A percentile compares a stretch with the other conserved stretches of the same genome.
Evolutionary conservation across 2,797 vertebrate genomes (phyloP).

Genomic region (Arrhamphus sclerolepis): DNA sequence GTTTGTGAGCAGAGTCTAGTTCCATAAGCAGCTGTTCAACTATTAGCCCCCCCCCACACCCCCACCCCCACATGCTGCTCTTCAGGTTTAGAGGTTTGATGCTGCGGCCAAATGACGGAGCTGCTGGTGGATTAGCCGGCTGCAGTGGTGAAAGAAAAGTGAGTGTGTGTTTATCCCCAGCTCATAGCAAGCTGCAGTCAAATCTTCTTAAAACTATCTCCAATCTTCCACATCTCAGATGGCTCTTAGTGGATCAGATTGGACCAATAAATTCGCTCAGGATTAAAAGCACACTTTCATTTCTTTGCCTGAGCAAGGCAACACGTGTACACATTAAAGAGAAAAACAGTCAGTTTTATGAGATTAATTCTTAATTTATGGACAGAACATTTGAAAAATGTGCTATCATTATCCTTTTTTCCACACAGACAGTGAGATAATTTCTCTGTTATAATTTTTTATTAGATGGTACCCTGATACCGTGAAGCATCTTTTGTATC

Average conservation of each 20-base stretch:
- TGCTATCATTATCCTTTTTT: too few relatives aligned
- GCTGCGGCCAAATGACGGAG: constrained; percentile 58
- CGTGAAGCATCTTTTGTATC: too few relatives aligned
- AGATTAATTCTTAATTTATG: too few relatives aligned
- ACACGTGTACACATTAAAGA: too few relatives aligned
- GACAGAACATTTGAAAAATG: too few relatives aligned
- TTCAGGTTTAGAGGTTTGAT: constrained; percentile 55
- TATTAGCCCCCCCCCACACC: constrained; percentile 20
- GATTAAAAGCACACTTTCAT: constrained; percentile 16
- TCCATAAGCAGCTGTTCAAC: constrained; percentile 79
- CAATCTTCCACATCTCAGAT: constrained; percentile 46
- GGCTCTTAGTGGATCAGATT: constrained; percentile 7
- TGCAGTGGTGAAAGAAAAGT: constrained; percentile 52
- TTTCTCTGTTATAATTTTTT: too few relatives aligned
- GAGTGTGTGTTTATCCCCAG: constrained; percentile 58
- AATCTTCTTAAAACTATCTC: constrained; percentile 63
- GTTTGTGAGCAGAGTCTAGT: constrained; percentile 59
- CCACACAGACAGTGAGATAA: too few relatives aligned
- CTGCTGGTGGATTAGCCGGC: constrained; percentile 64
- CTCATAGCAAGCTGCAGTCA: constrained; percentile 56
- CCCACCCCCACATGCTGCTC: constrained; percentile 35
- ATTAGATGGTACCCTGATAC: too few relatives aligned
- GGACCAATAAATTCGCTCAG: background rate
- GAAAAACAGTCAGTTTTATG: too few relatives aligned
- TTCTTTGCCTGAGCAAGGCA: background rate